Base-by-base conservation (phyloP, 2,113 vertebrate species). In the Corythoichthys haematopterus region DNA sequence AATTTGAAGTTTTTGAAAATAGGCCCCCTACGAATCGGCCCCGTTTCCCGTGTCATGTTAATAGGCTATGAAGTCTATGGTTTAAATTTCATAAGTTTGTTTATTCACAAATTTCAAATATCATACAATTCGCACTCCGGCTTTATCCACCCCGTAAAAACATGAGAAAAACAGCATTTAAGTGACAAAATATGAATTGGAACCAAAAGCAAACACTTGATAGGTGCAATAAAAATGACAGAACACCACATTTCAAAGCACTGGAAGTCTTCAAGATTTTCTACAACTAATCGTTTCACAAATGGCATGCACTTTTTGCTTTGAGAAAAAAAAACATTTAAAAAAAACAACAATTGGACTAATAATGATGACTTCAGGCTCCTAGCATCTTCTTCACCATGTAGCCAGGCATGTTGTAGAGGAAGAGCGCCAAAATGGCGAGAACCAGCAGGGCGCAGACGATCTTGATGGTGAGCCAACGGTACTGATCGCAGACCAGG, bases 331-430 rank as follows among this genome's bases (percentile, higher is more conserved):
- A 51, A 51, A 28, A 0, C 7, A 53, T 3, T 33, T 7, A 3
- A 11, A 33, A 1, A 28, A 12, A 35, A 36, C 8, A 36, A 57
- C 13, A 57, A 38, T 6, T 37, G 3, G 40, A 6, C 40, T 36
- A 6, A 13, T 35, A 37, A 57, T 16, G 7, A 38, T n/a, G 3
- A 6, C 20, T 64, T 93, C 85, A 93, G 74, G 88, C 95, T 33
- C 94, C 94, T 20, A 98, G 82, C 68, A 96, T 91, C 82, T 97
- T 98, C 91, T 98, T 96, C 85, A 95, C 95, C 94, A 94, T 94
- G 88, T 97, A 97, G 72, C 93, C 94, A 0, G 94, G 95, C 86
- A 95, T 94, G 92, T 91, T 96, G 90, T 96, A 96, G 83, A 98
- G 90, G 89, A 96, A 97, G 75, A 97, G 92, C 33, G 81, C 94